Evolutionary conservation across 2,888 invertebrate species (phyloP).

Genomic region (Pyrrhosoma nymphula): DNA sequence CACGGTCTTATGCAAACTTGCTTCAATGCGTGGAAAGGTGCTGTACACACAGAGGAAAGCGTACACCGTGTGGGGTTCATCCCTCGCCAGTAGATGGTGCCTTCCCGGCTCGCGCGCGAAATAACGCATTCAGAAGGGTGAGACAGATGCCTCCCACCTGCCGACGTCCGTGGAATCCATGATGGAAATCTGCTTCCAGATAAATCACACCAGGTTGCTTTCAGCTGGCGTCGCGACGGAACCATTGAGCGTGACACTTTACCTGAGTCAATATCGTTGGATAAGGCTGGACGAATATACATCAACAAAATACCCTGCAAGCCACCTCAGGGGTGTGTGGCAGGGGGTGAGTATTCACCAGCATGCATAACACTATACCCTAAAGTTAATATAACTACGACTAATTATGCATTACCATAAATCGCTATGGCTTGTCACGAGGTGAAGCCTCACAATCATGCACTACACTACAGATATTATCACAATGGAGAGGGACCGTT

Average conservation of each 20-base stretch:
- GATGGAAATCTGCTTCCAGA: background rate
- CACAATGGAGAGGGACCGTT: no score
- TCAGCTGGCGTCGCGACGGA: background rate
- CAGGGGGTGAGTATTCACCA: no score
- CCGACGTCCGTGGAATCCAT: background rate
- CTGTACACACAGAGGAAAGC: background rate
- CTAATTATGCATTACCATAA: no score
- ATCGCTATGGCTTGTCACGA: no score
- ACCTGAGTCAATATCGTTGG: background rate
- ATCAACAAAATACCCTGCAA: no score
- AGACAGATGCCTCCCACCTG: slow-evolving; percentile 4
- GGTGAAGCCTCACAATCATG: no score
- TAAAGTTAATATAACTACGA: no score
- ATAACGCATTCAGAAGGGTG: background rate
- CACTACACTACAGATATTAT: no score
- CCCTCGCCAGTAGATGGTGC: background rate
- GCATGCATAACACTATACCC: no score
- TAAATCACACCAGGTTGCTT: background rate
- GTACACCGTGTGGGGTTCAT: background rate
- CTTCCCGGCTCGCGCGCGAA: background rate
- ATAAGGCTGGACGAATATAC: no score
- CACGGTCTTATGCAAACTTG: background rate
- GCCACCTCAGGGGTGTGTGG: no score
- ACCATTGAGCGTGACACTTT: background rate
- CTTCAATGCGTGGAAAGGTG: background rate